These are phyloP conservation scores for Fragum whitleyi DNA, from an alignment of 2,888 invertebrate species.

Conservation along the genomic window DNA sequence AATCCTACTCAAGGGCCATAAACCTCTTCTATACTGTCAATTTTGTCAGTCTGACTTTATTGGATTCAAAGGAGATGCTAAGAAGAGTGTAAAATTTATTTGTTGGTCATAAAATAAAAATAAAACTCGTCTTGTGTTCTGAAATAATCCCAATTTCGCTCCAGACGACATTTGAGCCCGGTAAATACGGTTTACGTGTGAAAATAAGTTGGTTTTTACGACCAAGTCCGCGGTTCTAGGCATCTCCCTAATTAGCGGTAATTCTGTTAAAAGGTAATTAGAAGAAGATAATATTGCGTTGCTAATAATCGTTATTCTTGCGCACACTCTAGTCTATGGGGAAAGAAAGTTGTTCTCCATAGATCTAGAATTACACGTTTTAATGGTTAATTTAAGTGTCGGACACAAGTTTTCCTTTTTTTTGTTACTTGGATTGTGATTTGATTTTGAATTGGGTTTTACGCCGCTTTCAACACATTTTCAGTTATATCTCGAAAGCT, in stretches of 20 bases:
- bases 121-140: conserved; percentile 51
- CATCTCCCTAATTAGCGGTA: conserved; percentile 48
- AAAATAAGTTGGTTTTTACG: conserved; percentile 48
- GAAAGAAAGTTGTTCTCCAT: neutral
- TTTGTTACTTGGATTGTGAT: too few relatives aligned
- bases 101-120: conserved; percentile 60
- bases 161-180: conserved; percentile 21
- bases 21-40: conserved; percentile 14
- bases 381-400: neutral
- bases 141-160: conserved; percentile 21
- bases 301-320: conserved; percentile 12
- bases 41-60: conserved; percentile 29
- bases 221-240: conserved; percentile 31
- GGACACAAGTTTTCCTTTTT: too few relatives aligned
- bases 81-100: conserved; percentile 60
- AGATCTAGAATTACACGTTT: neutral
- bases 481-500: too few relatives aligned
- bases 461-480: too few relatives aligned
- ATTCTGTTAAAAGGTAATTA: conserved; percentile 53
- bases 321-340: neutral
- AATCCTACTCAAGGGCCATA: conserved; percentile 6
- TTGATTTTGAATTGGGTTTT: too few relatives aligned
- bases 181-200: conserved; percentile 55
- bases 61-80: conserved; percentile 53
- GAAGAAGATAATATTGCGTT: conserved; percentile 17